A percentile compares a stretch with the other conserved stretches of the same genome.
Conservation (phyloP, 2,113 vertebrate genomes). For the Asarcornis scutulata region DNA sequence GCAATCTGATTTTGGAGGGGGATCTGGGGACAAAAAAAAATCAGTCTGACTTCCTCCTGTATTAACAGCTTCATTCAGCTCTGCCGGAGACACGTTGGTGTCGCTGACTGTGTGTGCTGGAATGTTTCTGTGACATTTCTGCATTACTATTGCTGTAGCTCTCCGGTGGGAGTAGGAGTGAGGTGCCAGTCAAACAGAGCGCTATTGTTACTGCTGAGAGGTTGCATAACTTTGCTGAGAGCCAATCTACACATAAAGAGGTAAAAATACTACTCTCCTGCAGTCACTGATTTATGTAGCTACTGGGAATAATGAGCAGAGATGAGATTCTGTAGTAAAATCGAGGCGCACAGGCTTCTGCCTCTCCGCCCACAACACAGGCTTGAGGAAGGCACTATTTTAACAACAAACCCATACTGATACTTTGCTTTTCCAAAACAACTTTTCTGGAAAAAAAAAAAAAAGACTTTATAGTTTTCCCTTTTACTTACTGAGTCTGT, state of each 20-base stretch:
- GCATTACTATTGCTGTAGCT: background rate
- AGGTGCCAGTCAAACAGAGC: background rate
- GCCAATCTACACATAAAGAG: background rate
- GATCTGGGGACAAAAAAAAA: background rate
- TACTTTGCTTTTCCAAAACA: background rate
- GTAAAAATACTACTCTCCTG: background rate
- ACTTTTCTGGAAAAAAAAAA: background rate
- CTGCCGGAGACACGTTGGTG: accelerated
- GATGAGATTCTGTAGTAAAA: too few relatives aligned
- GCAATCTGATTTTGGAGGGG: background rate
- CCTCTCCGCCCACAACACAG: background rate
- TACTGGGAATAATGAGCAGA: background rate
- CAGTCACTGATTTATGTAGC: background rate
- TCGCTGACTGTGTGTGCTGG: background rate
- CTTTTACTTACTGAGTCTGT: background rate
- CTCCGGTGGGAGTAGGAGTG: background rate
- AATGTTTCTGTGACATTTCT: background rate
- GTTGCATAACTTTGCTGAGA: conserved; percentile 1
- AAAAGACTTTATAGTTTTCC: background rate
- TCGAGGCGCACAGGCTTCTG: background rate
- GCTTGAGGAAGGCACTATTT: background rate
- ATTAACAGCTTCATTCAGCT: background rate
- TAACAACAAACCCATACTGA: background rate
- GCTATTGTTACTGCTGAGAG: background rate
- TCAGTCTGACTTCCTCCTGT: background rate